Conservation (phyloP, 2,888 invertebrate species). For the Chalcosyrphus nemorum region DNA sequence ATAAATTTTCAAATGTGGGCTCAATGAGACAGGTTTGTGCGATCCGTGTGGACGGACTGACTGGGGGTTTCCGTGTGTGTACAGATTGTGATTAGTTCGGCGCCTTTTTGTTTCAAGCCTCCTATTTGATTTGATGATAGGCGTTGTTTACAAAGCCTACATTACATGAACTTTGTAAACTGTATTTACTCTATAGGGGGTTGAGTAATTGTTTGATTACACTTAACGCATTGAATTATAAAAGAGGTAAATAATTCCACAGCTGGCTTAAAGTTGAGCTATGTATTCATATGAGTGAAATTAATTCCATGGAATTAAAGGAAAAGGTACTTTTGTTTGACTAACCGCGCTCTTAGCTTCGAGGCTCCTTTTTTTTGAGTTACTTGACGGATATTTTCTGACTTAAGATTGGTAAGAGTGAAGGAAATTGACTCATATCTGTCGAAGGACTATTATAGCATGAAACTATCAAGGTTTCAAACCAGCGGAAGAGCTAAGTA, state of each 20-base stretch:
- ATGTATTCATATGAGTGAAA: no score
- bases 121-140: constrained; percentile 28
- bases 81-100: constrained; percentile 52
- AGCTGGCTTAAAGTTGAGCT: no score
- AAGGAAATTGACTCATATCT: no score
- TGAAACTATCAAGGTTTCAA: no score
- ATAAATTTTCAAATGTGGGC: constrained; percentile 54
- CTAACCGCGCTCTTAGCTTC: no score
- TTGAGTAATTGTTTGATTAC: neutral
- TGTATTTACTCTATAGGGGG: neutral
- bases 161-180: neutral
- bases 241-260: neutral
- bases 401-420: no score
- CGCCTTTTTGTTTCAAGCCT: constrained; percentile 47
- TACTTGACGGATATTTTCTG: no score
- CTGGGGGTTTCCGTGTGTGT: constrained; percentile 36
- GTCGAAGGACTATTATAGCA: no score
- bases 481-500: no score
- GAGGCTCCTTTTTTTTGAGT: no score
- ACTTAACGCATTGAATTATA: neutral
- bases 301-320: no score
- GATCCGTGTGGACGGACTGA: constrained; percentile 9
- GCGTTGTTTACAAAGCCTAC: constrained; percentile 32
- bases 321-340: no score
- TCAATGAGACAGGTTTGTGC: constrained; percentile 58